Base-by-base conservation (phyloP, 2,113 vertebrate genomes). In the Nyctereutes procyonoides region DNA sequence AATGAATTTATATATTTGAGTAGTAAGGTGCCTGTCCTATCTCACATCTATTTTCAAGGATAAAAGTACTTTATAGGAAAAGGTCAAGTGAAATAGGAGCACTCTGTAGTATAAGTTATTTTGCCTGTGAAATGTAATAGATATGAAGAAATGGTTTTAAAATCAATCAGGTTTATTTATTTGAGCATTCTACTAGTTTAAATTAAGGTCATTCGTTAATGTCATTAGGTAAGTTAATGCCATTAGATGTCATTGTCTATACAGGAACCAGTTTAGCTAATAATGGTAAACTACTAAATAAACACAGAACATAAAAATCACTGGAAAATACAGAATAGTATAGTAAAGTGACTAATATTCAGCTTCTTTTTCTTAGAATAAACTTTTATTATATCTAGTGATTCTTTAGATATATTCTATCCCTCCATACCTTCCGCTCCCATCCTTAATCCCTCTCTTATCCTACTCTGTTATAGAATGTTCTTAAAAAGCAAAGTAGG, bases 181-280 rank as follows among this genome's bases (percentile, higher is more conserved):
- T 95, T 97, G 96, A 60, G 32, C 30, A 11, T 71, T 38, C 62
- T 74, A 83, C 79, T 95, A 84, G 43, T 71, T 87, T 96, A 84
- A 98, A 74, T 93, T 86, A 77, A 79, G 55, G 20, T 56, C 56
- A 83, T 90, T 92, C 96, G 73, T 60, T 93, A 67, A 88, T 76
- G 82, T 84, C 76, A 92, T 86, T 88, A 76, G 9, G 30, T 85
- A 83, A 92, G 15, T 83, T 86, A 80, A 92, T 67, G 16, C 6
- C 53, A 58, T 79, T 89, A 38, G 43, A 14, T 90, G 51, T 67
- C 53, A 90, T 19, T 95, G 28, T 93, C 85, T 92, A 81, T 28
- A 92, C 60, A 26, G 65, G n/a, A 96, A 90, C 14, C 60, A 74
- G 26, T 94, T 95, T 55, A 88, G 55, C 74, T 94, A 89, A 93